phyloP scores from a whole-genome alignment of 2,797 vertebrate genomes.

The Malurus leucopterus region DNA sequence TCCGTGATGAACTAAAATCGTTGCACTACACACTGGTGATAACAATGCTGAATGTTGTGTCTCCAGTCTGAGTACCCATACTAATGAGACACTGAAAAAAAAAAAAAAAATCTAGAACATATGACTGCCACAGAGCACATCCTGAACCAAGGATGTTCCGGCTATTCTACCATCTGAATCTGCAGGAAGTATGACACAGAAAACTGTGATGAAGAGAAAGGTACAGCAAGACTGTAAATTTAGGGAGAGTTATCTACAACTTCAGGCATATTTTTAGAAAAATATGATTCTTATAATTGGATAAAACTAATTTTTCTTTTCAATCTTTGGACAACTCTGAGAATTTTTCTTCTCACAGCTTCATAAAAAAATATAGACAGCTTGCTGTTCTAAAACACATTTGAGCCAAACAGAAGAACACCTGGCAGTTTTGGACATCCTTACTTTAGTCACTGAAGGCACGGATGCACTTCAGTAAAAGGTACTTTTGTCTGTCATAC shows the following conservation, averaged over 20 bases:
- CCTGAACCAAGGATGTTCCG: neutral
- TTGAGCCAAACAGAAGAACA: neutral
- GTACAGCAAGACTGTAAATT: neutral
- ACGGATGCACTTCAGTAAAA: neutral
- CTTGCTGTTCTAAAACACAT: neutral
- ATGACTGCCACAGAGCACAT: neutral
- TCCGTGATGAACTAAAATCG: neutral
- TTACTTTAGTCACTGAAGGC: neutral
- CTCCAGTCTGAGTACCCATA: neutral
- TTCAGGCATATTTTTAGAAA: neutral
- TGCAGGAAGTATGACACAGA: neutral
- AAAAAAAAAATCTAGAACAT: neutral
- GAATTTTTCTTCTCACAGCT: neutral
- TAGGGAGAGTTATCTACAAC: neutral
- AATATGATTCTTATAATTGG: neutral
- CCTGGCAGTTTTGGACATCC: neutral
- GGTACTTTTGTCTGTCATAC: accelerated
- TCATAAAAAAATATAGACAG: neutral
- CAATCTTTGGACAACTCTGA: neutral
- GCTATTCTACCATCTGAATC: neutral
- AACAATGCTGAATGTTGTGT: neutral
- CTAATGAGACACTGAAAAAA: neutral
- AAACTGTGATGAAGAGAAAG: neutral
- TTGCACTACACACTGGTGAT: neutral
- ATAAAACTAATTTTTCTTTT: neutral